A percentile compares a stretch with the other conserved stretches of the same genome.
Evolutionary conservation across 2,797 vertebrate genomes (phyloP).

Genomic region (Taeniopygia guttata): DNA sequence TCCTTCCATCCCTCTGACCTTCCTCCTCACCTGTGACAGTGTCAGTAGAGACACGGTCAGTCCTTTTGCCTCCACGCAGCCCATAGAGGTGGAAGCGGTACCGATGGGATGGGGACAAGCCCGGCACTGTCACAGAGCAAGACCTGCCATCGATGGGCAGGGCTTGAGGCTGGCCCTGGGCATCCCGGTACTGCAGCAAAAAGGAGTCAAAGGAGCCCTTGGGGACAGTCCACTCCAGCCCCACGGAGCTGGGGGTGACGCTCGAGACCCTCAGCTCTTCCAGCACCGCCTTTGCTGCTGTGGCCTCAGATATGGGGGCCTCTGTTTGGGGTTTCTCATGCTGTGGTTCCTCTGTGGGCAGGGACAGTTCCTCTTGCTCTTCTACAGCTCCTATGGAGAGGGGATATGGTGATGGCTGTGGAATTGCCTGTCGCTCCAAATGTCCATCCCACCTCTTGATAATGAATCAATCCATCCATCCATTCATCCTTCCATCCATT

Average conservation of each 20-base stretch:
- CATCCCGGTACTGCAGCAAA: background rate
- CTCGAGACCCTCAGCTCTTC: background rate
- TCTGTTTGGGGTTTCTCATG: background rate
- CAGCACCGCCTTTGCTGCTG: background rate
- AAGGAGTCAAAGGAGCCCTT: background rate
- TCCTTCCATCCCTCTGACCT: too few relatives aligned
- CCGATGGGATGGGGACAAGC: accelerated
- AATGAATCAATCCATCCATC: too few relatives aligned
- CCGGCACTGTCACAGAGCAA: background rate
- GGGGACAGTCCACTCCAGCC: background rate
- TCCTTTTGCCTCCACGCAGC: background rate
- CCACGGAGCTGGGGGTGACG: background rate
- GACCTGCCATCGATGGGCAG: background rate
- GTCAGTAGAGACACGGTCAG: background rate
- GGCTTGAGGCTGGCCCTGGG: background rate
- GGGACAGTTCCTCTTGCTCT: background rate
- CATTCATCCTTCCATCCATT: too few relatives aligned
- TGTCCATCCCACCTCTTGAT: too few relatives aligned
- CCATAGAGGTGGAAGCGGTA: background rate
- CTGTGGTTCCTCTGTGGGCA: background rate
- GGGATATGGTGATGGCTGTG: background rate
- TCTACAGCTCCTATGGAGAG: background rate
- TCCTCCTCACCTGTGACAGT: background rate
- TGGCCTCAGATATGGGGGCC: too few relatives aligned
- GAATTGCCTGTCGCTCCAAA: background rate